Conservation (phyloP, 1,140 invertebrate genomes). For the Zaprionus lachaisei region DNA sequence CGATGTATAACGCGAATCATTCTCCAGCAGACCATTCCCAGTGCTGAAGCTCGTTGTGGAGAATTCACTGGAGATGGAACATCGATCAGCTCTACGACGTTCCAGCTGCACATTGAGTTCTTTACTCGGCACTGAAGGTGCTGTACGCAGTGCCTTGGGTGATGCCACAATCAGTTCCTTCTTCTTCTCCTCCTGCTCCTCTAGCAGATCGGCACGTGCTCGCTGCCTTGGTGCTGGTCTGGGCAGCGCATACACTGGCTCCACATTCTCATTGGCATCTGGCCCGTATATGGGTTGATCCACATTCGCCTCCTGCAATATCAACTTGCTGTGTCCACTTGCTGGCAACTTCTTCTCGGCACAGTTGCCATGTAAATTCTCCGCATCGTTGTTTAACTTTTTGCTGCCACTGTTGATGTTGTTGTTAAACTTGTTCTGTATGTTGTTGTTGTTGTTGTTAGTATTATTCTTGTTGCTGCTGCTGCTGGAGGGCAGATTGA, state of each 20-base stretch:
- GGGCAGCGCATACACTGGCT: slow-evolving; percentile 63
- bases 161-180: not conserved
- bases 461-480: slow-evolving; percentile 16
- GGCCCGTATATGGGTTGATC: slow-evolving; percentile 71
- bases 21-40: slow-evolving; percentile 9
- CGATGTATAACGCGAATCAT: slow-evolving; percentile 57
- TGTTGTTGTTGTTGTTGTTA: slow-evolving; percentile 24
- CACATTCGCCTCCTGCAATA: slow-evolving; percentile 59
- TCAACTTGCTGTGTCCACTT: slow-evolving; percentile 61
- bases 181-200: not conserved
- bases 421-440: slow-evolving; percentile 15
- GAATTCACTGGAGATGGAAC: slow-evolving; percentile 75
- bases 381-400: slow-evolving; percentile 67
- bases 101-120: slow-evolving; percentile 46
- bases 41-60: slow-evolving; percentile 64
- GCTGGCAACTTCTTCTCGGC: slow-evolving; percentile 46
- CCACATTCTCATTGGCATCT: slow-evolving; percentile 76
- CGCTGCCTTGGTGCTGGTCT: slow-evolving; percentile 71
- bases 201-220: slow-evolving; percentile 24
- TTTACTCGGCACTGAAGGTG: slow-evolving; percentile 62
- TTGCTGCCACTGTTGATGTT: slow-evolving; percentile 50
- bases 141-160: slow-evolving; percentile 35
- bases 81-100: slow-evolving; percentile 39
- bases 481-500: slow-evolving; percentile 45
- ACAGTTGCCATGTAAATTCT: slow-evolving; percentile 67